Evolutionary conservation across 92 coral and sea anemone species (phyloP).

Genomic region (Phenganax subtilis): DNA sequence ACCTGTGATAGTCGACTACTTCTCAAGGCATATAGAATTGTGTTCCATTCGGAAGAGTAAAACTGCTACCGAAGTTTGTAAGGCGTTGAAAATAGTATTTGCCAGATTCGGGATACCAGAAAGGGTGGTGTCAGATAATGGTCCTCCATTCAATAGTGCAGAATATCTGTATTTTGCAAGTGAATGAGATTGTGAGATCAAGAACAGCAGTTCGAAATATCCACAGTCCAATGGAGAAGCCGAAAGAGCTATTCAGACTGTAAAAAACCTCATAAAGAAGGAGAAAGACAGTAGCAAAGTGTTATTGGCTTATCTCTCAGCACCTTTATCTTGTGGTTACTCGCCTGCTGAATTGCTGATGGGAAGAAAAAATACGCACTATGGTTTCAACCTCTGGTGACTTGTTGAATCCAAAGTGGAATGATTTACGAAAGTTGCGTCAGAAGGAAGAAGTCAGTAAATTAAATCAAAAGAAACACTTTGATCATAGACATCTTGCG

Average conservation of each 20-base stretch:
- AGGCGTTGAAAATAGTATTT: too few relatives aligned
- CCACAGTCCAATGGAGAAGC: constrained; percentile 53
- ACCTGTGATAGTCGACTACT: background rate
- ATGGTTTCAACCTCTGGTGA: constrained; percentile 34
- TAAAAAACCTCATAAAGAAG: constrained; percentile 28
- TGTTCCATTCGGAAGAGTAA: background rate
- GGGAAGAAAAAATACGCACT: constrained; percentile 45
- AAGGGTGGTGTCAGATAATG: background rate
- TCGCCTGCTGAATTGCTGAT: constrained; percentile 52
- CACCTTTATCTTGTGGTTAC: constrained; percentile 52
- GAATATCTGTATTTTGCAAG: background rate
- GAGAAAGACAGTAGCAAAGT: too few relatives aligned
- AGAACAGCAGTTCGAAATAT: constrained; percentile 26
- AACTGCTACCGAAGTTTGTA: background rate
- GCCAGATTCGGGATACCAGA: too few relatives aligned
- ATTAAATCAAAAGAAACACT: constrained; percentile 27
- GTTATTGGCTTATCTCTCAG: too few relatives aligned
- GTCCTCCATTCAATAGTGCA: background rate
- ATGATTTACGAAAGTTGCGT: constrained; percentile 29
- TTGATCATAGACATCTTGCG: constrained; percentile 38
- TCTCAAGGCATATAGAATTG: background rate
- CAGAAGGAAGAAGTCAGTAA: constrained; percentile 29
- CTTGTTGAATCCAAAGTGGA: constrained; percentile 40
- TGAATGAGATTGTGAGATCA: background rate
- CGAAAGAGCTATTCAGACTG: constrained; percentile 52